phyloP scores from a whole-genome alignment of 2,113 vertebrate genomes.

The Cyprinodon brontotheroides region DNA sequence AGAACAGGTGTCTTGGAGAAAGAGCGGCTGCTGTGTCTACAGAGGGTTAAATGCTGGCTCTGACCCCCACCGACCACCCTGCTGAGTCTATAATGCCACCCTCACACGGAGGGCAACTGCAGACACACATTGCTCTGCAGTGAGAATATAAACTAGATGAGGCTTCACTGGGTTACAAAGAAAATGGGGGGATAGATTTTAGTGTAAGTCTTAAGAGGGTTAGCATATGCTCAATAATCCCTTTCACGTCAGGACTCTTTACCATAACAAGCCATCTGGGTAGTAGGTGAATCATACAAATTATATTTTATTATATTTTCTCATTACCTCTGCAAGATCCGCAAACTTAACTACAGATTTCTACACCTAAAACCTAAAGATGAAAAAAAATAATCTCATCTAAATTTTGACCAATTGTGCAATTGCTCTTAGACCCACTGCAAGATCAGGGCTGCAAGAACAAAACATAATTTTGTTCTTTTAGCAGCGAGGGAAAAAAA shows the following conservation, averaged over 20 bases:
- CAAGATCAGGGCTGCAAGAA: too few relatives aligned
- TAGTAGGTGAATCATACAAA: conserved; percentile 5
- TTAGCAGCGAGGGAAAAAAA: too few relatives aligned
- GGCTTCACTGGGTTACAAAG: conserved; percentile 40
- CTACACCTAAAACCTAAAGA: too few relatives aligned
- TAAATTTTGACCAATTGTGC: too few relatives aligned
- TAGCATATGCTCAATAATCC: conserved; percentile 60
- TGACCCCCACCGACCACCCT: conserved; percentile 67
- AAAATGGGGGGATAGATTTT: conserved; percentile 44
- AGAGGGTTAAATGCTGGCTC: conserved; percentile 65
- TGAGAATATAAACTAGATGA: conserved; percentile 63
- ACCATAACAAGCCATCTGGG: conserved; percentile 46
- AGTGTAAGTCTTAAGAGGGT: conserved; percentile 60
- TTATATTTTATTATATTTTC: too few relatives aligned
- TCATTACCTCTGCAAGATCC: neutral
- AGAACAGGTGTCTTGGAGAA: conserved; percentile 61
- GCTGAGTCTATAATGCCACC: conserved; percentile 69
- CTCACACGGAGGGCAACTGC: conserved; percentile 54
- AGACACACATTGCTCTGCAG: conserved; percentile 41
- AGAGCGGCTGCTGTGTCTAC: conserved; percentile 46
- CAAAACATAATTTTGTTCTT: too few relatives aligned
- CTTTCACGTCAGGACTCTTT: conserved; percentile 58
- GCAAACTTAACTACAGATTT: too few relatives aligned
- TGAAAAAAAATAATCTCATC: too few relatives aligned
- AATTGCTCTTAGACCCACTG: too few relatives aligned